phyloP scores from a whole-genome alignment of 2,888 invertebrate species.

The Mactromeris polynyma region DNA sequence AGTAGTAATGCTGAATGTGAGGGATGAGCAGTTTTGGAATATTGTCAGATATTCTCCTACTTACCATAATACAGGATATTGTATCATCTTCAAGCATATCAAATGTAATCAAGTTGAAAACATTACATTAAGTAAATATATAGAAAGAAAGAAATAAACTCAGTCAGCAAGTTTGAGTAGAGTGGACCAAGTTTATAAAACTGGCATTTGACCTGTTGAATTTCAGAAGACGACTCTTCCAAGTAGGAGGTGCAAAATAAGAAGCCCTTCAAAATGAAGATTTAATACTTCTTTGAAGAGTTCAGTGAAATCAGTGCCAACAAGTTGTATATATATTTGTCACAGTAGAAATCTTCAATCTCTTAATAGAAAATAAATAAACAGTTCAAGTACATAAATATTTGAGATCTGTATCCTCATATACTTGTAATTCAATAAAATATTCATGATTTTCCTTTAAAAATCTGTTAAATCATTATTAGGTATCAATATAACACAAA shows the following conservation, averaged over 20 bases:
- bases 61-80: not conserved
- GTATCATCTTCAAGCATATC: not conserved
- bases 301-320: not conserved
- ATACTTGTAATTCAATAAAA: not conserved
- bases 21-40: not conserved
- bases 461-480: not conserved
- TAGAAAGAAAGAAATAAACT: not conserved
- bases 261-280: not conserved
- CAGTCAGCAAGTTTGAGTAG: not conserved
- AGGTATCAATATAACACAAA: slow-evolving; percentile 5
- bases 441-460: not conserved
- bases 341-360: not conserved
- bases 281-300: not conserved
- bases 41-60: not conserved
- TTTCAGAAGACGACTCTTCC: not conserved
- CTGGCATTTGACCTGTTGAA: not conserved
- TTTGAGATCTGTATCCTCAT: not conserved
- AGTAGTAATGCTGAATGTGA: not conserved
- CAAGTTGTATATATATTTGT: not conserved
- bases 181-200: not conserved
- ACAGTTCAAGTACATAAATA: not conserved
- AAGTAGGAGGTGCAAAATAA: not conserved
- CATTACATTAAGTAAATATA: not conserved
- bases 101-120: not conserved
- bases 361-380: not conserved